Evolutionary conservation across 2,797 vertebrate species (phyloP), one percentile per base, ranked within the genome.

Genomic region (Pyrocephalus nanus): DNA sequence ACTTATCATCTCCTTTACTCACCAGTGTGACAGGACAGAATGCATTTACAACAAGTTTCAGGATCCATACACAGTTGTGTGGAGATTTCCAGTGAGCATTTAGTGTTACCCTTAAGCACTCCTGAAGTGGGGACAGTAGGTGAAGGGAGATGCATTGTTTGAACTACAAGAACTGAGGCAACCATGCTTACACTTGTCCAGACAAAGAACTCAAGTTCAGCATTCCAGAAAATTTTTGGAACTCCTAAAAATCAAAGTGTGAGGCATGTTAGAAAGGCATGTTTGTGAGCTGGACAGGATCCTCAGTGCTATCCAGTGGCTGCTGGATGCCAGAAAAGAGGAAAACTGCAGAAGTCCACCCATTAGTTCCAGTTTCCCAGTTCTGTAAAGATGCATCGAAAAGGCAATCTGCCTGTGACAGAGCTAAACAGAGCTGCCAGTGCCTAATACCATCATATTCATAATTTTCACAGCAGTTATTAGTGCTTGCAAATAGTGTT

Each of bases 101-200:
- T 50, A 5, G 15, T 42, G 6, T 54, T 36, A 67, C 22, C 48
- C 47, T 21, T 32, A 43, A 82, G 43, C 3, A 3, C 25, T 57
- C 25, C 27, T 18, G 26, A 57, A 61, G 32, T 0, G 0, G 1
- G 6, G 9, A 17, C 23, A 26, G 14, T 32, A 22, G 50, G 23
- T 27, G 21, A 50, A 36, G 21, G 34, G 9, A 54, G 10, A 51
- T 11, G 15, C 21, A 25, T 13, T 50, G 15, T 16, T 77, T 62
- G 25, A 73, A 34, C 40, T 38, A 15, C 15, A 80, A 32, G 11
- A 66, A 5, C 36, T 65, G 55, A 73, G 8, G 16, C 10, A 80
- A 25, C 8, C 22, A 62, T 12, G 8, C 6, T 32, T 23, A 29
- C 1, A 1, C 14, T 30, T 34, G 7, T 54, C 13, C 15, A 20